Conservation (phyloP, 1,140 invertebrate species). For the Sycophila sp. region DNA sequence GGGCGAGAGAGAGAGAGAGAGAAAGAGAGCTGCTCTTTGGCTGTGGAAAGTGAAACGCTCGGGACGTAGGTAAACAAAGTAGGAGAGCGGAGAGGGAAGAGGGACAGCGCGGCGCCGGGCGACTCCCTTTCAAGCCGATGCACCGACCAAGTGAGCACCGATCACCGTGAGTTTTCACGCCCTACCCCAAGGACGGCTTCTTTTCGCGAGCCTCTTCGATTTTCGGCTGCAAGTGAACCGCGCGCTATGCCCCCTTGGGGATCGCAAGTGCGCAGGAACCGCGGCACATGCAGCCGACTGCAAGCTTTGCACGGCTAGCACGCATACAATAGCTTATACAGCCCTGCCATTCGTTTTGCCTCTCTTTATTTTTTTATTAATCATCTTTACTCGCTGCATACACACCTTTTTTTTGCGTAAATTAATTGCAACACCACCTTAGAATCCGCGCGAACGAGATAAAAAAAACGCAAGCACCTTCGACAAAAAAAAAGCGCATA, state of each 20-base stretch:
- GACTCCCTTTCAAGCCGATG: conserved; percentile 37
- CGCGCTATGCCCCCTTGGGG: not conserved
- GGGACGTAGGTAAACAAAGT: conserved; percentile 28
- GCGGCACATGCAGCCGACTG: too few species aligned
- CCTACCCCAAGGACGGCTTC: not conserved
- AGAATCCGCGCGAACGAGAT: not conserved
- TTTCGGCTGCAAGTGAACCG: too few species aligned
- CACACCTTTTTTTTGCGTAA: too few species aligned
- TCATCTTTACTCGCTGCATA: too few species aligned
- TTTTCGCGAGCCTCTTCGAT: too few species aligned
- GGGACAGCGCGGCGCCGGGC: conserved; percentile 30
- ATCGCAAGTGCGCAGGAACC: too few species aligned
- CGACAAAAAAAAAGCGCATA: not conserved
- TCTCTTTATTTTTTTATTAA: too few species aligned
- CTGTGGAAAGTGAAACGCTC: conserved; percentile 40
- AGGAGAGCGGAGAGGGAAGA: not conserved
- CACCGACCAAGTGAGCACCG: conserved; percentile 15
- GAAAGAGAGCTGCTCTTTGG: not conserved
- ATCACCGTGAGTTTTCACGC: not conserved
- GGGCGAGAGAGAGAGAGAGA: not conserved
- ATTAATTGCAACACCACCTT: conserved; percentile 28
- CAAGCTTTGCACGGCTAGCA: too few species aligned
- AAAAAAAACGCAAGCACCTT: conserved; percentile 31
- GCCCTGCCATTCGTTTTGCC: too few species aligned
- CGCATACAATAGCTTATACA: too few species aligned